Evolutionary conservation across 2,113 vertebrate genomes (phyloP).

Genomic region (Psammodynastes pulverulentus): DNA sequence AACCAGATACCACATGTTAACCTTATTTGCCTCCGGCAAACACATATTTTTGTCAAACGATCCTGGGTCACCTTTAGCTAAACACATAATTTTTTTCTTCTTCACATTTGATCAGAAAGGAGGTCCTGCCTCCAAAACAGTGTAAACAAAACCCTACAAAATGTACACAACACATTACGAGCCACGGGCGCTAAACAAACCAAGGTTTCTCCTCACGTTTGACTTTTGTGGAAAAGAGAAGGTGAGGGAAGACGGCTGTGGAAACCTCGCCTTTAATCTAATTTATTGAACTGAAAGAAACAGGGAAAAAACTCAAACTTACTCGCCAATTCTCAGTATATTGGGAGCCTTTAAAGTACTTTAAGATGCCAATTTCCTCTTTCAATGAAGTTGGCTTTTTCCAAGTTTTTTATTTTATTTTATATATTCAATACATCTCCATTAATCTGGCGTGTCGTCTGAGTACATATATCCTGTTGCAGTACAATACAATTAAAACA

Average conservation of each 20-base stretch:
- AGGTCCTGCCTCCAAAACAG: constrained; percentile 40
- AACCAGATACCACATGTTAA: constrained; percentile 8
- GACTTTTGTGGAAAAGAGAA: constrained; percentile 60
- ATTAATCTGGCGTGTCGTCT: no score
- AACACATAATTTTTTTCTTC: not conserved
- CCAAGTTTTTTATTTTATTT: no score
- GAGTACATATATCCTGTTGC: no score
- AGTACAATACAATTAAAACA: no score
- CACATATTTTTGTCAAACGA: not conserved
- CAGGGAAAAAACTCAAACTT: constrained; percentile 32
- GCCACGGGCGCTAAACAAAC: constrained; percentile 70
- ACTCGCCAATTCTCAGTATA: constrained; percentile 41
- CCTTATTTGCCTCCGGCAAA: constrained; percentile 18
- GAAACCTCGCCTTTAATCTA: constrained; percentile 75
- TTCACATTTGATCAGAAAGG: constrained; percentile 38
- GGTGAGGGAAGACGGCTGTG: constrained; percentile 57
- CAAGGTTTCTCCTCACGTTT: constrained; percentile 65
- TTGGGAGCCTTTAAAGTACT: constrained; percentile 42
- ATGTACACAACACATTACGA: constrained; percentile 63
- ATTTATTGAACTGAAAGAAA: constrained; percentile 63
- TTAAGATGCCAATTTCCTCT: constrained; percentile 52
- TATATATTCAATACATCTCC: no score
- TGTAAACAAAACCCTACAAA: constrained; percentile 50
- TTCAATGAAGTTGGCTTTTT: no score
- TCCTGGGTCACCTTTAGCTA: constrained; percentile 20